Conservation (phyloP, 2,888 invertebrate species). For the Taphrorychus bicolor region DNA sequence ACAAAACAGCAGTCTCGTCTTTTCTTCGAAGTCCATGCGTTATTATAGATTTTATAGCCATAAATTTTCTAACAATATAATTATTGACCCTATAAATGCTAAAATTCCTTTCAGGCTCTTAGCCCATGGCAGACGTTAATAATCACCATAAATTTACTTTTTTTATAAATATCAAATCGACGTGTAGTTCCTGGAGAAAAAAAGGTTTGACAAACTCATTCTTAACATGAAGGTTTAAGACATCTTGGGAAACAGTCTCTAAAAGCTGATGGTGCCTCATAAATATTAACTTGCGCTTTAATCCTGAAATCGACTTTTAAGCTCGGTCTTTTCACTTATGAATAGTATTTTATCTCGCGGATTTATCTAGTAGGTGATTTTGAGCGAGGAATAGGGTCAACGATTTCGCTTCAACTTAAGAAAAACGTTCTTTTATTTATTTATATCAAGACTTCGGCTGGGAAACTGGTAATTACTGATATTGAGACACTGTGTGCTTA, state of each 20-base stretch:
- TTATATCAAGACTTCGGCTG: background rate
- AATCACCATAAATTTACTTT: background rate
- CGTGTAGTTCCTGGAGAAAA: background rate
- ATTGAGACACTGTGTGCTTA: background rate
- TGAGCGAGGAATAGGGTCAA: constrained; percentile 28
- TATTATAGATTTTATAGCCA: constrained; percentile 40
- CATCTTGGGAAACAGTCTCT: constrained; percentile 17
- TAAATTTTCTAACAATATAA: constrained; percentile 41
- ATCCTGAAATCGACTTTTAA: constrained; percentile 33
- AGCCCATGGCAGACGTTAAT: background rate
- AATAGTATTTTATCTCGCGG: constrained; percentile 40
- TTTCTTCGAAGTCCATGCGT: constrained; percentile 21
- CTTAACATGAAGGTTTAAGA: constrained; percentile 24
- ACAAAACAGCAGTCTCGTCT: constrained; percentile 20
- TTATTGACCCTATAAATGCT: constrained; percentile 23
- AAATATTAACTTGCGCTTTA: constrained; percentile 39
- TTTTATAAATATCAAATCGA: background rate
- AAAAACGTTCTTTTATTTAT: background rate
- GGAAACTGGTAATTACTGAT: background rate
- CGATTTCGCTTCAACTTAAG: background rate
- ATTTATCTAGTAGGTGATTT: constrained; percentile 34
- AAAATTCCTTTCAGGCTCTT: background rate
- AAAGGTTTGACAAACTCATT: background rate
- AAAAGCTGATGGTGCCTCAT: constrained; percentile 25
- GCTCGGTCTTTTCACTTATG: constrained; percentile 32